A percentile compares a stretch with the other conserved stretches of the same genome.
Conservation (phyloP, 2,888 invertebrate species). For the Drosophila antonietae region DNA sequence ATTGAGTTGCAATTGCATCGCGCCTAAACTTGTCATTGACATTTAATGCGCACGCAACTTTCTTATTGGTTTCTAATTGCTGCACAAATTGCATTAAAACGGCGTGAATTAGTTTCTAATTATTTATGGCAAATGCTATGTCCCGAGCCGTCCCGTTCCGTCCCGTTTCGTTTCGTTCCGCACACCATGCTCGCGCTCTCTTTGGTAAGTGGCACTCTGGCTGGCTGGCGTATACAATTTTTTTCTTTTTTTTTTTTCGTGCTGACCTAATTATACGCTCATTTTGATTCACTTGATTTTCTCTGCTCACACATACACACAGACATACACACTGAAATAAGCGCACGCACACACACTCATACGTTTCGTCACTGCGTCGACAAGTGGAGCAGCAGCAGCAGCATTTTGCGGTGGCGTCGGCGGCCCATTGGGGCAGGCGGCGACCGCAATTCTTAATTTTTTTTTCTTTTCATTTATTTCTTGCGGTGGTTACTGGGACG, state of each 20-base stretch:
- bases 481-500: constrained; percentile 79
- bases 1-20: neutral
- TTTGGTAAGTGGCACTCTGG: constrained; percentile 77
- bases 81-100: constrained; percentile 59
- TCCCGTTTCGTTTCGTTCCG: constrained; percentile 42
- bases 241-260: constrained; percentile 67
- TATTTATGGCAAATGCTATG: constrained; percentile 38
- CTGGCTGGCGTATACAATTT: constrained; percentile 67
- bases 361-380: constrained; percentile 78
- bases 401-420: constrained; percentile 44
- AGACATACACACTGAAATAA: constrained; percentile 21
- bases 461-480: constrained; percentile 38
- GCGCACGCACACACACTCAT: constrained; percentile 24
- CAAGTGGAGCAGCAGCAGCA: constrained; percentile 76
- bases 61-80: constrained; percentile 41
- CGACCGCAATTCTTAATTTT: constrained; percentile 64
- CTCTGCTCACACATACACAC: constrained; percentile 66
- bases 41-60: constrained; percentile 21
- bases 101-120: constrained; percentile 72
- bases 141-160: constrained; percentile 26
- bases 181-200: constrained; percentile 66
- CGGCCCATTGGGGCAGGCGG: constrained; percentile 66
- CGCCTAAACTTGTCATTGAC: constrained; percentile 19
- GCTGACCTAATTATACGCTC: constrained; percentile 83
- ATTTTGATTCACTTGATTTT: constrained; percentile 80